Conservation (phyloP, 2,888 invertebrate genomes). For the Sarcophaga subvicina region DNA sequence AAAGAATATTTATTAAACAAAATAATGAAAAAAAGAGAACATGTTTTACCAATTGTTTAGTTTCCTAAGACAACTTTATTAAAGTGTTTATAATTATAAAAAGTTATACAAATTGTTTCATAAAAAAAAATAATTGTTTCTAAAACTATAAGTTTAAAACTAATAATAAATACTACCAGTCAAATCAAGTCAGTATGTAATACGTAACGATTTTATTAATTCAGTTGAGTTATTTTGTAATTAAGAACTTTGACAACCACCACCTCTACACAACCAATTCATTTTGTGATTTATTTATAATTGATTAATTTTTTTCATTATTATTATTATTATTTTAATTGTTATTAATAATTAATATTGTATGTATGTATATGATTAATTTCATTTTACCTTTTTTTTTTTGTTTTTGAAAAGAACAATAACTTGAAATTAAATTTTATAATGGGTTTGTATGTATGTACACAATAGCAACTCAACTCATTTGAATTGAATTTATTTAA, state of each 20-base stretch:
- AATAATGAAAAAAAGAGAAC: not conserved
- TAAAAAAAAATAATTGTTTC: not conserved
- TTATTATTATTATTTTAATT: not conserved
- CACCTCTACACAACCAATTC: slow-evolving; percentile 20
- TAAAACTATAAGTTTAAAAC: not conserved
- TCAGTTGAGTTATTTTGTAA: slow-evolving; percentile 7
- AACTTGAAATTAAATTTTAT: no score
- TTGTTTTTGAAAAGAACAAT: not conserved
- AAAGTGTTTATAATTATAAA: no score
- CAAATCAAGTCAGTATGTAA: not conserved
- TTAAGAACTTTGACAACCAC: slow-evolving; percentile 22
- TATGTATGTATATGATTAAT: not conserved
- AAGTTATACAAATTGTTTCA: no score
- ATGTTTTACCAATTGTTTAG: not conserved
- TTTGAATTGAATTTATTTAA: slow-evolving; percentile 45
- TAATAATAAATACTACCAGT: not conserved
- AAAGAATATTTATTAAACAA: slow-evolving; percentile 9
- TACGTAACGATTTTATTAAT: not conserved
- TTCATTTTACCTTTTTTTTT: not conserved
- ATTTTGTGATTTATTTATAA: slow-evolving; percentile 55
- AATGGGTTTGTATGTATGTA: slow-evolving; percentile 20
- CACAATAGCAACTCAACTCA: not conserved
- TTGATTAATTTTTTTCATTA: slow-evolving; percentile 33
- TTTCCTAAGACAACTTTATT: not conserved
- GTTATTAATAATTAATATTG: not conserved